Evolutionary conservation across 2,113 vertebrate species (phyloP).

Genomic region (Corythoichthys haematopterus): DNA sequence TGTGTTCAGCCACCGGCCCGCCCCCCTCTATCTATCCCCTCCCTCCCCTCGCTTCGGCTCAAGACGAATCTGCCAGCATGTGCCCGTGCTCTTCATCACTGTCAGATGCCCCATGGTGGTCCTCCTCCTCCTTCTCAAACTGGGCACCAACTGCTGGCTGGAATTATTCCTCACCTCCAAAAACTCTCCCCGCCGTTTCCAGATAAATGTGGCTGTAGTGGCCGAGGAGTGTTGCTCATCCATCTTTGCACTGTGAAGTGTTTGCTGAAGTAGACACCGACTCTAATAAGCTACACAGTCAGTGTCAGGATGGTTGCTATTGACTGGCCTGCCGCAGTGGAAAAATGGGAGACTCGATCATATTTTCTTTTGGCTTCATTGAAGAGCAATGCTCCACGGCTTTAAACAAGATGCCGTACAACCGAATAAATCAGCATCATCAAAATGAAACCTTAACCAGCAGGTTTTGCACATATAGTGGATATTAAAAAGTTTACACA

Average conservation of each 20-base stretch:
- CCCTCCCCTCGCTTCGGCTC: slow-evolving; percentile 50
- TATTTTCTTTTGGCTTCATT: neutral
- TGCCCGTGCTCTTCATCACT: slow-evolving; percentile 79
- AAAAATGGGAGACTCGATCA: neutral
- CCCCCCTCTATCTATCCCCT: slow-evolving; percentile 5
- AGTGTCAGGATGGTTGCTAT: slow-evolving; percentile 28
- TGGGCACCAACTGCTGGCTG: slow-evolving; percentile 81
- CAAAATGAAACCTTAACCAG: neutral
- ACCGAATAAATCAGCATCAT: neutral
- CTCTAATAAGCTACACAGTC: slow-evolving; percentile 51
- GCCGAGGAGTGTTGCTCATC: slow-evolving; percentile 79
- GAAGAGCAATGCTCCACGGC: neutral
- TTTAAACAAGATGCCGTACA: neutral
- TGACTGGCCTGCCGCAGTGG: slow-evolving; percentile 1
- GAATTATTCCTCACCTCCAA: slow-evolving; percentile 84
- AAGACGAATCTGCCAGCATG: slow-evolving; percentile 81
- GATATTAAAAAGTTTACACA: no score
- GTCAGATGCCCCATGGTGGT: slow-evolving; percentile 79
- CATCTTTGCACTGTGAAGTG: slow-evolving; percentile 73
- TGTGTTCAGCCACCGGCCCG: slow-evolving; percentile 48
- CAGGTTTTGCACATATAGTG: neutral
- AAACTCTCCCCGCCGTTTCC: slow-evolving; percentile 80
- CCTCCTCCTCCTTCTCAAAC: slow-evolving; percentile 81
- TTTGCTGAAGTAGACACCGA: slow-evolving; percentile 54
- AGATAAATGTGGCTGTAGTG: slow-evolving; percentile 86